Conservation (phyloP, 2,113 vertebrate genomes). For the Colossoma macropomum region DNA sequence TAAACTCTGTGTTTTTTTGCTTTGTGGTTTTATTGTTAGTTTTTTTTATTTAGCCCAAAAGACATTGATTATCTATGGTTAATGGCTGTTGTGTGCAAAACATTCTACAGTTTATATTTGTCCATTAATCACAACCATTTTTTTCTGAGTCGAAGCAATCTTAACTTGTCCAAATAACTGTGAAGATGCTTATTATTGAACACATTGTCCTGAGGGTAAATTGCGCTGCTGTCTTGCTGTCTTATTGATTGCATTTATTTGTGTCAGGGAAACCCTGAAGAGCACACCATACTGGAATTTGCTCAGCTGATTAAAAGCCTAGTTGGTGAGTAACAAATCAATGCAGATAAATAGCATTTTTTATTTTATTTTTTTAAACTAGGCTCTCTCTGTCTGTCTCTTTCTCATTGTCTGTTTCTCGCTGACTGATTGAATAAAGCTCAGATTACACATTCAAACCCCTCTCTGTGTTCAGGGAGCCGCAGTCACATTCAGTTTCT, state of each 20-base stretch:
- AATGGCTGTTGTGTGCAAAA: background rate
- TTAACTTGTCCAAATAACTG: background rate
- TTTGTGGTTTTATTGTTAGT: background rate
- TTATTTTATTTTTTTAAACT: too few species aligned
- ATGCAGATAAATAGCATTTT: background rate
- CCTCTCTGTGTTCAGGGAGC: constrained; percentile 73
- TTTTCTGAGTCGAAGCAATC: background rate
- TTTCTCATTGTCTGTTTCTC: background rate
- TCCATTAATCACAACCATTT: background rate
- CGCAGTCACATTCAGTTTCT: constrained; percentile 97
- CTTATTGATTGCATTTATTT: background rate
- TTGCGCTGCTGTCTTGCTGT: background rate
- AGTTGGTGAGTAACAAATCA: constrained; percentile 83
- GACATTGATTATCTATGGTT: too few species aligned
- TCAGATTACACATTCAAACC: background rate
- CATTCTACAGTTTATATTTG: background rate
- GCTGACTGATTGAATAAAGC: background rate
- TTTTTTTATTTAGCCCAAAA: too few species aligned
- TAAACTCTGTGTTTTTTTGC: background rate
- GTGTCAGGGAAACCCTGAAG: constrained; percentile 94
- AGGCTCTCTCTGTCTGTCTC: too few species aligned
- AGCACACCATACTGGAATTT: constrained; percentile 97
- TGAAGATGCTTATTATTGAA: background rate
- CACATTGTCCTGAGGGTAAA: background rate
- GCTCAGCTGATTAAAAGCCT: constrained; percentile 96